A percentile compares a stretch with the other conserved stretches of the same genome.
Conservation (phyloP, 1,140 invertebrate species). For the Cotesia glomerata region DNA sequence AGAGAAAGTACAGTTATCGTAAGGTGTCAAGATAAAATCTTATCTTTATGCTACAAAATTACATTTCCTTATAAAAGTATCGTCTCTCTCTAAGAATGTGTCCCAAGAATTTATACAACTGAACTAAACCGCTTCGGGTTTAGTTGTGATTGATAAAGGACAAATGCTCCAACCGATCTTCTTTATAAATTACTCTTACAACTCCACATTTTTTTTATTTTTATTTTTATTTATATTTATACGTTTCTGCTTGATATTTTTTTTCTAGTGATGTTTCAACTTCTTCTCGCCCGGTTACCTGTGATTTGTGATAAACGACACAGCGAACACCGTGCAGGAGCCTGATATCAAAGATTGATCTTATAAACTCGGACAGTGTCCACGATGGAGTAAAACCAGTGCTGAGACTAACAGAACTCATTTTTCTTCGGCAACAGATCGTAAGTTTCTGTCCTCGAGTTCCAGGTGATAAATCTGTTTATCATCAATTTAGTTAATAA, state of each 20-base stretch:
- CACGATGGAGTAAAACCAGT: neutral
- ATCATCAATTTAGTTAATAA: neutral
- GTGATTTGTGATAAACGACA: slow-evolving; percentile 20
- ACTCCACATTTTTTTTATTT: neutral
- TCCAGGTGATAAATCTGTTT: neutral
- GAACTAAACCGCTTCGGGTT: neutral
- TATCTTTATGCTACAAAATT: slow-evolving; percentile 5
- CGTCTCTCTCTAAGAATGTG: neutral
- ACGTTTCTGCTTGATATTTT: neutral
- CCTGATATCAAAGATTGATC: neutral
- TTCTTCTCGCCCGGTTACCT: neutral
- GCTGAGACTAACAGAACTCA: neutral
- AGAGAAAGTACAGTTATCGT: neutral
- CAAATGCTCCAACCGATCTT: slow-evolving; percentile 22
- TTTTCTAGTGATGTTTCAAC: neutral
- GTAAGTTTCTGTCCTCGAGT: neutral
- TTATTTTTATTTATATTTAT: neutral
- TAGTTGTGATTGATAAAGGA: slow-evolving; percentile 25
- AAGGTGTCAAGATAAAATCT: neutral
- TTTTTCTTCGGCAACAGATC: slow-evolving; percentile 4
- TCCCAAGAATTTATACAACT: slow-evolving; percentile 11
- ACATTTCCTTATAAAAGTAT: neutral
- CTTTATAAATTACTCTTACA: neutral
- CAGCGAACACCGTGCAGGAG: neutral
- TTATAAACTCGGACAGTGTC: slow-evolving; percentile 11